Percentiles rank a stretch among this genome's conserved stretches.
phyloP scores from a whole-genome alignment of 2,797 vertebrate genomes.

The Aphelocoma californica region DNA sequence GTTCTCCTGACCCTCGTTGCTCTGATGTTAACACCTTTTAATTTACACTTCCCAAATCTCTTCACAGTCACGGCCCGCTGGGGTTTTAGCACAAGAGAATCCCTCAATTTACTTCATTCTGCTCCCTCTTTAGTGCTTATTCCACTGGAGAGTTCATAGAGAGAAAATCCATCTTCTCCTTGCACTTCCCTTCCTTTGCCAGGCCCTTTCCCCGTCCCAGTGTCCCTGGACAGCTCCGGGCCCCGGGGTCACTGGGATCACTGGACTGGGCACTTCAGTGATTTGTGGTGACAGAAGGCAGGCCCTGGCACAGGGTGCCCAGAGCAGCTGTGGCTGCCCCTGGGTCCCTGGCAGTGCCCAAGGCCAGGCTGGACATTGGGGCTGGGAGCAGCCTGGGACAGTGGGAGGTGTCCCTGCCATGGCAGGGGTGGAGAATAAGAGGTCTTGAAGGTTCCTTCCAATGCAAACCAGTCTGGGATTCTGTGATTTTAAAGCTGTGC shows the following conservation, averaged over 20 bases:
- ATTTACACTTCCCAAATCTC: not conserved
- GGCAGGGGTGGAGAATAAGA: too few relatives aligned
- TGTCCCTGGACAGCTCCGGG: not conserved
- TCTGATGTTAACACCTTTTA: not conserved
- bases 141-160: accelerated
- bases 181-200: not conserved
- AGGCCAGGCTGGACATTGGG: not conserved
- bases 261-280: accelerated
- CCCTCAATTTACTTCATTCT: not conserved
- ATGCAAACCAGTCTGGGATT: not conserved
- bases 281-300: accelerated
- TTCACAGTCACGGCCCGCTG: not conserved
- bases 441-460: not conserved
- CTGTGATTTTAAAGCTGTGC: not conserved
- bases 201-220: not conserved
- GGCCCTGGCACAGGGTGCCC: not conserved
- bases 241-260: accelerated
- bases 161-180: not conserved
- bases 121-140: not conserved
- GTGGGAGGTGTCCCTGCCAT: not conserved
- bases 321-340: not conserved
- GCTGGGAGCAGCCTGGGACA: not conserved
- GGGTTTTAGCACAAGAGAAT: not conserved
- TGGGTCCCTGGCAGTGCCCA: not conserved
- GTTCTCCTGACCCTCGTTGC: not conserved